Evolutionary conservation across 64 coral and sea anemone species (phyloP).

Genomic region (Exaiptasia diaphana): DNA sequence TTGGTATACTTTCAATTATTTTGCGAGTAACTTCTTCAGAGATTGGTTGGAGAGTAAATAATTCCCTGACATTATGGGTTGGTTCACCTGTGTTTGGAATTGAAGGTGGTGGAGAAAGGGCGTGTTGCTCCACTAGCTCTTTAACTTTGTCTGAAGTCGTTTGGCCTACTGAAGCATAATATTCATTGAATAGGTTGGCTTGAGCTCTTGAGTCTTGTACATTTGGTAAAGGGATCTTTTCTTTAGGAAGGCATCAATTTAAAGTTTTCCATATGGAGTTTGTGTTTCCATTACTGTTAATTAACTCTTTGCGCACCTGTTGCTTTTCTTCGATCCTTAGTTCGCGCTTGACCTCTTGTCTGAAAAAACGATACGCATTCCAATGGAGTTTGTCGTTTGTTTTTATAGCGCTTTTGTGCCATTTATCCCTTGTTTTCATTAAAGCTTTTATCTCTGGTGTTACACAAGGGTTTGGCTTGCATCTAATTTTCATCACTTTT

Average conservation of each 20-base stretch:
- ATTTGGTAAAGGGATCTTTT: not conserved
- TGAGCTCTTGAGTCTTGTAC: constrained; percentile 27
- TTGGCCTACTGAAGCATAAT: constrained; percentile 52
- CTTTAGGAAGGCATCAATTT: constrained; percentile 56
- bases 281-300: constrained; percentile 45
- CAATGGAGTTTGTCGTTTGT: constrained; percentile 53
- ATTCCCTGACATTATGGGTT: not conserved
- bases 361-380: constrained; percentile 69
- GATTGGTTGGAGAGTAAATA: constrained; percentile 28
- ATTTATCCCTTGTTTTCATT: constrained; percentile 41
- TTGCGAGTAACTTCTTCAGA: constrained; percentile 21
- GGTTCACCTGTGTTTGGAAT: not conserved
- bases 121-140: constrained; percentile 32
- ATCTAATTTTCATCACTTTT: constrained; percentile 13
- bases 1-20: constrained; percentile 30
- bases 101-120: not conserved
- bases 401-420: constrained; percentile 56
- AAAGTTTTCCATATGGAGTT: constrained; percentile 64
- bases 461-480: constrained; percentile 12
- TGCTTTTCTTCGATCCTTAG: constrained; percentile 53
- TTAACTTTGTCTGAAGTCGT: constrained; percentile 35
- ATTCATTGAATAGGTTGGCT: constrained; percentile 62
- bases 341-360: constrained; percentile 66
- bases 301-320: constrained; percentile 30
- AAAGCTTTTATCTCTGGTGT: constrained; percentile 42